Percentiles rank a stretch among this genome's conserved stretches.
These are phyloP conservation scores for Setipinna tenuifilis DNA, from an alignment of 2,797 vertebrate species.

Conservation along the genomic window DNA sequence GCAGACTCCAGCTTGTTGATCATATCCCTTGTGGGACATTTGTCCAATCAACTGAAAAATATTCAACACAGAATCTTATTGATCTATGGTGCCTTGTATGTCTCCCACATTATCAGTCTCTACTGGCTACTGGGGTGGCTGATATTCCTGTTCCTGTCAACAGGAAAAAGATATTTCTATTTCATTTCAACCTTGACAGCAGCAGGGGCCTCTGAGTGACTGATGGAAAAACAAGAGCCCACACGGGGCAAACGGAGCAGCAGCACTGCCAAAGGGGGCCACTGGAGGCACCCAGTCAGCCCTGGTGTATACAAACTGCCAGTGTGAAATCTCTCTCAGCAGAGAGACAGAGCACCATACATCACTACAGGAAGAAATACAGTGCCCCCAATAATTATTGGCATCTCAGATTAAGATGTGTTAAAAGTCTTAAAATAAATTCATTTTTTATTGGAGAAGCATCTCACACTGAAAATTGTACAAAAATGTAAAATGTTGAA, in stretches of 20 bases:
- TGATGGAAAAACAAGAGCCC: slow-evolving; percentile 60
- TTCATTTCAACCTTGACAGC: slow-evolving; percentile 58
- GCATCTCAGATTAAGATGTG: no score
- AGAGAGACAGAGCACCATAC: background rate
- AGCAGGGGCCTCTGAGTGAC: slow-evolving; percentile 53
- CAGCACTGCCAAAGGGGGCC: background rate
- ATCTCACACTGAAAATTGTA: no score
- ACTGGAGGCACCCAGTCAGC: background rate
- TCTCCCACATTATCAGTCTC: background rate
- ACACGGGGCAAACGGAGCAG: background rate
- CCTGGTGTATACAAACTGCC: background rate
- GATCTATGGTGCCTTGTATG: background rate
- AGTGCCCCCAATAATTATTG: background rate
- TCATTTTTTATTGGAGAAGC: no score
- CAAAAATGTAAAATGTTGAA: no score
- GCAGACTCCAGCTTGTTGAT: background rate
- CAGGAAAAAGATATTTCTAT: slow-evolving; percentile 69
- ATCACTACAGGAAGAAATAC: background rate
- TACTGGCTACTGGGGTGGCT: background rate
- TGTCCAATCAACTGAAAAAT: background rate
- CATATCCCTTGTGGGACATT: background rate
- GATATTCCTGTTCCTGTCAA: slow-evolving; percentile 50
- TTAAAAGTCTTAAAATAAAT: no score
- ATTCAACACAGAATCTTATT: background rate
- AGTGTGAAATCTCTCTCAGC: background rate